These are phyloP conservation scores for Phyllostomus discolor DNA, from an alignment of 2,113 vertebrate genomes.

Conservation along the genomic window DNA sequence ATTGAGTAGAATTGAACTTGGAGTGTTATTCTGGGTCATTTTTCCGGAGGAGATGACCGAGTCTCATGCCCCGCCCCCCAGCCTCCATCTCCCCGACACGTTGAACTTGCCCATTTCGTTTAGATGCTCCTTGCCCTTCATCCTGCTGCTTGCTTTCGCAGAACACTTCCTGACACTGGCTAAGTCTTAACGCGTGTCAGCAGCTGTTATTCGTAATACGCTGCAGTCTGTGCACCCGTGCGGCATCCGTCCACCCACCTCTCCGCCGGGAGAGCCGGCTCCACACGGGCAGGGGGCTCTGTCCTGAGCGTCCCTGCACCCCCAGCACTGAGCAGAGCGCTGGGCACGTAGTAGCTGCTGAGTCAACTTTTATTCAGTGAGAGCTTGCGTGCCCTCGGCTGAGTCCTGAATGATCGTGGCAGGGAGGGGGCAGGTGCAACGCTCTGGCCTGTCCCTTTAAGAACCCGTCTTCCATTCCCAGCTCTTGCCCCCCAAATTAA, in stretches of 20 bases:
- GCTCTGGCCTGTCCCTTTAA: background rate
- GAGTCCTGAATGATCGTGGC: background rate
- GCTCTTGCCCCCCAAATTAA: background rate
- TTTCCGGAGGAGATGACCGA: background rate
- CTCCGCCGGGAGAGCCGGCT: no score
- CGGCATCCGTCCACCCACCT: fast-evolving
- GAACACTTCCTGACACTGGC: background rate
- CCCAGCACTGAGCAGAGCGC: background rate
- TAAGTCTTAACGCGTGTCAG: fast-evolving
- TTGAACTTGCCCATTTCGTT: background rate
- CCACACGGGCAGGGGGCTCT: background rate
- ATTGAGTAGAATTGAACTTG: background rate
- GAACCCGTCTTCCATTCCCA: background rate
- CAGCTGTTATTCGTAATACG: fast-evolving
- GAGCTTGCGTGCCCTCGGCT: background rate
- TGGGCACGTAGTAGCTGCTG: background rate
- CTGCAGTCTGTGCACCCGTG: fast-evolving
- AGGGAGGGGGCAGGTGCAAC: background rate
- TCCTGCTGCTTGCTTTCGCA: fast-evolving
- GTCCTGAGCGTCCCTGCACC: no score
- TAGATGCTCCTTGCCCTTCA: fast-evolving
- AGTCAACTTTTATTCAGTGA: fast-evolving
- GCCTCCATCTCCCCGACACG: fast-evolving
- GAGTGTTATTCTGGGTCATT: background rate
- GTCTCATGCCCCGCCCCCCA: background rate